Base-by-base conservation (phyloP, 2,888 invertebrate species). In the Synergus japonicus region DNA sequence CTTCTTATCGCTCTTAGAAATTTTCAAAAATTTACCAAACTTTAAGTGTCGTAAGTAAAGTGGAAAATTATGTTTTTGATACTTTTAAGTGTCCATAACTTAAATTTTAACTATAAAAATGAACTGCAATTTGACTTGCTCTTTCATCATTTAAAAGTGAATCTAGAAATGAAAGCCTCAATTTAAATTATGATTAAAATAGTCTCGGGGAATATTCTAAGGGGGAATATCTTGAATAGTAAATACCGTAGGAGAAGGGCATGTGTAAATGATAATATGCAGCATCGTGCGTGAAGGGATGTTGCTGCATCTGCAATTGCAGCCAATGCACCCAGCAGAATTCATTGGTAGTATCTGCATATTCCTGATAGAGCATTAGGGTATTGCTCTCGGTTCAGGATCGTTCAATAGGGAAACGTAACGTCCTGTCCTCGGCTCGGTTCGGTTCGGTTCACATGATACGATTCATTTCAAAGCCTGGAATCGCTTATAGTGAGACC, bases 301-400 rank as follows among this genome's bases (percentile, higher is more conserved):
- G 22, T 9, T 60, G 60, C 18, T 60, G 76, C 69, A 76, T 65
- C 46, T 67, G 76, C 54, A 54, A 67, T 76, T 60, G 63, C 76
- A 41, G 76, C 63, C 76, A 67, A 43, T 76, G 76, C 37, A 73
- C 37, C 73, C 54, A 73, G 60, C 44, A 79, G 65, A 67, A 63
- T 79, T 76, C 76, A 73, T 73, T 73, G 73, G 73, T 73, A 54
- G 66, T 79, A 66, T 76, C 79, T 79, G 76, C 76, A 79, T 79
- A 67, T 67, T 79, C 76, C 76, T 79, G 76, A 79, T 79, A 76
- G 67, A 76, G 67, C 79, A 79, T 79, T 79, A 79, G 79, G 79
- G 76, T 63, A 79, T 79, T 79, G 76, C 79, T 76, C 60, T 18
- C 13, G 65, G 60, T 58, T 76, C 44, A 44, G 76, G 22, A 76